These are phyloP conservation scores for Metopia argyrocephala DNA, from an alignment of 2,888 invertebrate genomes.

Conservation along the genomic window DNA sequence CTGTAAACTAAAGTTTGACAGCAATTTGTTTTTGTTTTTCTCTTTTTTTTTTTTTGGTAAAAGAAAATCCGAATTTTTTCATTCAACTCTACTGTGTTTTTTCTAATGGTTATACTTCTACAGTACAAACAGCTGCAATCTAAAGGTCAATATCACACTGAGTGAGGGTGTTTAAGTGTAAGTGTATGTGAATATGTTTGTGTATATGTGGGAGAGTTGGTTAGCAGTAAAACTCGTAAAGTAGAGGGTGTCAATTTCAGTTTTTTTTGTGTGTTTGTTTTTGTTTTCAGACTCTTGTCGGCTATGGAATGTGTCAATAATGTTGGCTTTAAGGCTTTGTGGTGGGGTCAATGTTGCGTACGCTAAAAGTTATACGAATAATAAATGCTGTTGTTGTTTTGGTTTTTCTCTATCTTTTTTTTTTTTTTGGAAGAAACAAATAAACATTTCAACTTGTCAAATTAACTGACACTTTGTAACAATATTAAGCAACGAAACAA, in stretches of 20 bases:
- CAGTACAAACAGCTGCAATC: neutral
- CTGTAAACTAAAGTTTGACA: neutral
- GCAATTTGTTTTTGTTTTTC: slow-evolving; percentile 18
- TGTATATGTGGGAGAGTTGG: neutral
- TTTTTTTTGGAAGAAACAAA: slow-evolving; percentile 37
- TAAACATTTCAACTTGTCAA: slow-evolving; percentile 63
- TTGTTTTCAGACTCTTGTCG: neutral
- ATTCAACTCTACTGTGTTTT: neutral
- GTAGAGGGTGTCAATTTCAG: slow-evolving; percentile 20
- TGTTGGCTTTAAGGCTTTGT: slow-evolving; percentile 57
- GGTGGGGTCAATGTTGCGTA: slow-evolving; percentile 57
- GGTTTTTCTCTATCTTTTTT: neutral
- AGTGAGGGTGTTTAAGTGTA: neutral
- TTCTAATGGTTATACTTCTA: too few species aligned
- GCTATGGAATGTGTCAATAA: slow-evolving; percentile 60
- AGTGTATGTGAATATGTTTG: neutral
- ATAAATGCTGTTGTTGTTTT: neutral
- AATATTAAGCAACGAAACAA: slow-evolving; percentile 58
- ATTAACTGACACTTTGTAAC: slow-evolving; percentile 62
- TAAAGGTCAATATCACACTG: slow-evolving; percentile 39
- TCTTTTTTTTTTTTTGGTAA: too few species aligned
- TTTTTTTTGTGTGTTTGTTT: slow-evolving; percentile 2
- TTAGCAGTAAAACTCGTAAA: neutral
- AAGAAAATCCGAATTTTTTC: neutral
- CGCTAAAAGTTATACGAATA: slow-evolving; percentile 23